Evolutionary conservation across 2,113 vertebrate genomes (phyloP), one percentile per base, ranked within the genome.

Genomic region (Lucifuga dentata): DNA sequence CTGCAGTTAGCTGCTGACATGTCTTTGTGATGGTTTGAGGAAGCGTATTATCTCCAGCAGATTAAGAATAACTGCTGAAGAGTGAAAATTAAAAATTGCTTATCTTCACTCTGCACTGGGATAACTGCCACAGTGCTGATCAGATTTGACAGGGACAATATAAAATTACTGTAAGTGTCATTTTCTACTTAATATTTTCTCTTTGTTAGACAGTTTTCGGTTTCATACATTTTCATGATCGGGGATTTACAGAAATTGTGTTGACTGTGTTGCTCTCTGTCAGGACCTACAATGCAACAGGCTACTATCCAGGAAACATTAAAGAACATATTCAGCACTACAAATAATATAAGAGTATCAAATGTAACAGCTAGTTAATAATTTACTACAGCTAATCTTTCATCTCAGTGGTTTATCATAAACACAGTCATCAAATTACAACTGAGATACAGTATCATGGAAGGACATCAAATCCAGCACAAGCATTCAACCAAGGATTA

Each of bases 381-480:
- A 52, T 74, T 75, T 66, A 17, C 26, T 11, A 19, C n/a, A 49
- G 10, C 53, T 38, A 29, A 48, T 3, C 26, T 45, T 49, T 26
- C 48, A 61, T 70, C n/a, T 10, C 11, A 56, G 53, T 15, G 9
- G 19, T 41, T 32, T 2, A 53, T 71, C 71, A 60, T 59, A 46
- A 52, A 59, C 55, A 53, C 41, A 52, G 38, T 63, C 13, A 59
- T 70, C 66, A 66, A 35, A 71, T 75, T 51, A 51, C 71, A 36
- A 6, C 38, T 16, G 3, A 50, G 26, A 5, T 60, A 21, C 75
- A 65, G 26, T 53, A 60, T 50, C 57, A 55, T 4, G 50, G 24
- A 43, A 49, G 0, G 38, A 71, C 38, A 70, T 26, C 0, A 49
- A 55, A 66, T 44, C 60, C 41, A 46, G 29, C 35, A 0, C 17